Conservation (phyloP, 1,140 invertebrate genomes). For the Apis laboriosa region DNA sequence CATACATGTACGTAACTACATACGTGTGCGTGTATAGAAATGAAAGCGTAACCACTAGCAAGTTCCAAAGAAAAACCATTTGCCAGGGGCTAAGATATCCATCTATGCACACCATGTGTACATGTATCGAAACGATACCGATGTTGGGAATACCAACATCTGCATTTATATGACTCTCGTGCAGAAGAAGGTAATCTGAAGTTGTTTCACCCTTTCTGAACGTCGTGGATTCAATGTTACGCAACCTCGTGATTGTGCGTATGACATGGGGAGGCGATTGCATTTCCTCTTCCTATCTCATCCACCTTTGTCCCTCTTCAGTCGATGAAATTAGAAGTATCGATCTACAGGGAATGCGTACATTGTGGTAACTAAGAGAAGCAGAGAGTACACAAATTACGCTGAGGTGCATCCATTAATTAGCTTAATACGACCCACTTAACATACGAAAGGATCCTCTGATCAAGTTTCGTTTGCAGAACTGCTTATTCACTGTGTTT, state of each 20-base stretch:
- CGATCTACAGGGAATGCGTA: slow-evolving; percentile 59
- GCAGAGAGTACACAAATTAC: slow-evolving; percentile 47
- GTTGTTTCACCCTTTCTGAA: slow-evolving; percentile 9
- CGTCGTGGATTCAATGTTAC: slow-evolving; percentile 5
- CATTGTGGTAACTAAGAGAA: slow-evolving; percentile 17
- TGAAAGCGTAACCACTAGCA: background rate
- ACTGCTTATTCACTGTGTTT: background rate
- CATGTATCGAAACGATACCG: slow-evolving; percentile 2
- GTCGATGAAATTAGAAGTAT: slow-evolving; percentile 69
- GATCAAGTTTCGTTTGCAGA: slow-evolving; percentile 19
- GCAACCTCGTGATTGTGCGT: slow-evolving; percentile 38
- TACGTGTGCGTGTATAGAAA: background rate
- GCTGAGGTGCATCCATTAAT: slow-evolving; percentile 63
- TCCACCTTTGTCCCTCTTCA: background rate
- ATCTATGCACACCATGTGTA: background rate
- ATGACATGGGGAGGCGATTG: slow-evolving; percentile 36
- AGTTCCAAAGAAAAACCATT: slow-evolving; percentile 48
- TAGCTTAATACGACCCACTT: slow-evolving; percentile 69
- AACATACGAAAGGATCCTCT: slow-evolving; percentile 35
- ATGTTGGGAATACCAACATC: slow-evolving; percentile 22
- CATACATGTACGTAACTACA: background rate
- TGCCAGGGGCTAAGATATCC: slow-evolving; percentile 3
- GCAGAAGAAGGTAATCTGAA: background rate
- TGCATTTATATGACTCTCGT: slow-evolving; percentile 54
- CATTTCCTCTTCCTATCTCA: slow-evolving; percentile 22